Conservation (phyloP, 1,140 invertebrate species). For the Melanaphis sacchari region DNA sequence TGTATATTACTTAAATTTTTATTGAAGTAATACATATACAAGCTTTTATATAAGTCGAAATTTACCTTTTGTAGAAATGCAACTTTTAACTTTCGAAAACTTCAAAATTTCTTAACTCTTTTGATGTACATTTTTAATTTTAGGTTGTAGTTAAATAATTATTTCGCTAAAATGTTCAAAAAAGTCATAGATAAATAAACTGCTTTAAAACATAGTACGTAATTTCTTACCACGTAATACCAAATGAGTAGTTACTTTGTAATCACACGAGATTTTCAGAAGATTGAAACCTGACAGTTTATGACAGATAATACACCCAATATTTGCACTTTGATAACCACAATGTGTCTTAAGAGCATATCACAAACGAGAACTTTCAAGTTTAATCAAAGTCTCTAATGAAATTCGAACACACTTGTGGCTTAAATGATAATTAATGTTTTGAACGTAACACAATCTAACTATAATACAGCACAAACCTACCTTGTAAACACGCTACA, state of each 20-base stretch:
- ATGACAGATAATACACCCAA: not conserved
- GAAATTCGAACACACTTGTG: not conserved
- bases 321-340: not conserved
- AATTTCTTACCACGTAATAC: not conserved
- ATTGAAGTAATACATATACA: not conserved
- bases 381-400: not conserved
- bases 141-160: not conserved
- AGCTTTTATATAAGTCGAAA: not conserved
- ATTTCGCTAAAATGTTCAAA: not conserved
- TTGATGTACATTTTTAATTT: constrained; percentile 8
- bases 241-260: not conserved
- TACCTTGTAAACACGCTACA: not conserved
- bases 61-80: not conserved
- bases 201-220: not conserved
- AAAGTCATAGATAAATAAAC: not conserved
- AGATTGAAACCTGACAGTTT: not conserved
- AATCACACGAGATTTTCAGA: not conserved
- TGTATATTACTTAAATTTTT: not conserved
- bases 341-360: not conserved
- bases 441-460: not conserved
- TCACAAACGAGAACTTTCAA: not conserved
- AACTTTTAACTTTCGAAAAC: not conserved
- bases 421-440: not conserved
- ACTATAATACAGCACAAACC: not conserved
- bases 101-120: not conserved